Evolutionary conservation across 2,797 vertebrate species (phyloP).

Genomic region (Pteropus rufus): DNA sequence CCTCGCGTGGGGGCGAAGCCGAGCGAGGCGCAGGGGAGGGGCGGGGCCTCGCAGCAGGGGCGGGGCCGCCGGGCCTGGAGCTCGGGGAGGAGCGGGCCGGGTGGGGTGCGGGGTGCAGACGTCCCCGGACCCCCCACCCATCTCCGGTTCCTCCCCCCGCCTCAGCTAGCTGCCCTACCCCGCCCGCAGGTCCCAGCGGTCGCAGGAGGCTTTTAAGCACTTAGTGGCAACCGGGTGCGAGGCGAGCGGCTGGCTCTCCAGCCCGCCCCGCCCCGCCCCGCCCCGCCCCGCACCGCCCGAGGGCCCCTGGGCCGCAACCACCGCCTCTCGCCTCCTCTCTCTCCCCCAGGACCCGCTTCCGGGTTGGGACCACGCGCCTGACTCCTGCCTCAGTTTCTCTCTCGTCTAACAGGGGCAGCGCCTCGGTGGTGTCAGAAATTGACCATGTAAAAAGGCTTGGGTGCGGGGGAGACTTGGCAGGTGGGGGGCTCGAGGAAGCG

Average conservation of each 20-base stretch:
- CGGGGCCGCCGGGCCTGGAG: neutral
- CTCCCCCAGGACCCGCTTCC: neutral
- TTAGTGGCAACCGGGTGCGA: neutral
- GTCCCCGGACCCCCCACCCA: too few species aligned
- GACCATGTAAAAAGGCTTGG: too few species aligned
- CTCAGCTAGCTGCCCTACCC: neutral
- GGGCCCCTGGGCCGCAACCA: neutral
- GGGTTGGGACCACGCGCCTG: rapidly evolving
- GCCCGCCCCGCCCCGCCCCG: neutral
- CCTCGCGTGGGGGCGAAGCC: rapidly evolving
- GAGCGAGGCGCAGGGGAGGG: rapidly evolving
- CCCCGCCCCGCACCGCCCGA: rapidly evolving
- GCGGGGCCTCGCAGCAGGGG: neutral
- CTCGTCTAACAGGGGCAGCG: neutral
- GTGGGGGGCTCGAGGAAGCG: neutral
- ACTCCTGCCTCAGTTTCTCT: neutral
- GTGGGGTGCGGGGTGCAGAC: neutral
- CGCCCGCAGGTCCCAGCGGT: neutral
- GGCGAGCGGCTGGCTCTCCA: too few species aligned
- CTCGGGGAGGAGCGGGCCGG: too few species aligned
- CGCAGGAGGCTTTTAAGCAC: neutral
- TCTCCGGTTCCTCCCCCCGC: neutral
- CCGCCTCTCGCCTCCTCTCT: neutral
- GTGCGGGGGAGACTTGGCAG: neutral
- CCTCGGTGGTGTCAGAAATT: neutral